Base-by-base conservation (phyloP, 2,888 invertebrate species). In the Troides aeacus region DNA sequence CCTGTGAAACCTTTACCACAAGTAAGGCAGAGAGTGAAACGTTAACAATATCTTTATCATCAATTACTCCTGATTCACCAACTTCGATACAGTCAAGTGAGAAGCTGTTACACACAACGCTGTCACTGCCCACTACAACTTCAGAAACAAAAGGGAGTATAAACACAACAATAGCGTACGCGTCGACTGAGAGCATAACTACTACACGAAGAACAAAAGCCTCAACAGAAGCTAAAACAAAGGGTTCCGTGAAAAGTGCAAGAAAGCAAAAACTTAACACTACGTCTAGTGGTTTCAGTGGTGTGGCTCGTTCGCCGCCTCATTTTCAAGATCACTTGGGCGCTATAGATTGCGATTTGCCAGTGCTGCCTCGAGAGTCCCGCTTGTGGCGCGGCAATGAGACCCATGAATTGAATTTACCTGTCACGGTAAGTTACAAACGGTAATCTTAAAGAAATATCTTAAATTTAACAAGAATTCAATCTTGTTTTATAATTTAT, bases 351-450 rank as follows among this genome's bases (percentile, higher is more conserved):
- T 95, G 95, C 78, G 95, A 95, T 84, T 90, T 95, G 77, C 94
- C 94, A 74, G 93, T 94, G 78, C 86, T 95, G 79, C 95, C 95
- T 64, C 91, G 93, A 73, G 94, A 95, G 79, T 94, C 95, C 62
- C 93, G 94, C 73, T 88, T 95, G 74, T 95, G 95, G 95, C 94
- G 95, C 62, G 95, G 95, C 78, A 95, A 95, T 81, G 95, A 95
- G 83, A 95, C 95, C 21, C 95, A 95, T 79, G 95, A 95, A 82
- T 89, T 95, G 76, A 93, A 94, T 78, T 87, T 95, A 68, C 95
- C 95, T 36, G 92, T 94, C 81, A 94, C 93, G 92, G 95, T 95
- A 89, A 94, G 94, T 70, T 70, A 39, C 57, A 46, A 15, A 46
- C 10, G 46, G 46, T 46, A 46, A 42, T 1, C 42, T 42, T 10